These are phyloP conservation scores for Synanthedon myopaeformis DNA, from an alignment of 2,888 invertebrate species.

Conservation along the genomic window DNA sequence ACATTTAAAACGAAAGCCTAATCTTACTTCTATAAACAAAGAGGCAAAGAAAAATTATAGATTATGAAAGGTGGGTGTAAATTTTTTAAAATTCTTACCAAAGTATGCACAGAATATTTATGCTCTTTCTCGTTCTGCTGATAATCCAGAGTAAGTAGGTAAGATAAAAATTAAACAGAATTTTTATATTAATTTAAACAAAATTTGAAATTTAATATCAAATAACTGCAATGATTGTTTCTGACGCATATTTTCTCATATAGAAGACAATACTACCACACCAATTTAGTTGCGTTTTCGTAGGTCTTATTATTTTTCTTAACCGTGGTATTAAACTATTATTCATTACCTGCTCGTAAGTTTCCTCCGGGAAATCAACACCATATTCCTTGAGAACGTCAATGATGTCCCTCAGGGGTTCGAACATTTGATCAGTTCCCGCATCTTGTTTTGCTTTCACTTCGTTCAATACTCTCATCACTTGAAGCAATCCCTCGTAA, in stretches of 20 bases:
- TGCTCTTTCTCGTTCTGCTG: neutral
- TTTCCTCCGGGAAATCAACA: slow-evolving; percentile 87
- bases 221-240: neutral
- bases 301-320: no score
- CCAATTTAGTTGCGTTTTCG: no score
- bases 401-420: slow-evolving; percentile 87
- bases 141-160: neutral
- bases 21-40: no score
- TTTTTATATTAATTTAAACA: neutral
- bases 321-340: no score
- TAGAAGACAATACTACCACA: no score
- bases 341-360: slow-evolving; percentile 74
- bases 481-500: slow-evolving; percentile 83
- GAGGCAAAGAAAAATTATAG: no score
- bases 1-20: no score
- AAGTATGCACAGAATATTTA: slow-evolving; percentile 46
- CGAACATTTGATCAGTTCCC: slow-evolving; percentile 89
- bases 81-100: slow-evolving; percentile 33
- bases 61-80: no score
- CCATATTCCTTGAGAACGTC: slow-evolving; percentile 86
- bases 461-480: slow-evolving; percentile 87
- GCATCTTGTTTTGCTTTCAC: slow-evolving; percentile 76
- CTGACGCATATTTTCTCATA: no score
- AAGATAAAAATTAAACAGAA: neutral
- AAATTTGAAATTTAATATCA: neutral